Evolutionary conservation across 2,113 vertebrate genomes (phyloP).

Genomic region (Antechinus flavipes): DNA sequence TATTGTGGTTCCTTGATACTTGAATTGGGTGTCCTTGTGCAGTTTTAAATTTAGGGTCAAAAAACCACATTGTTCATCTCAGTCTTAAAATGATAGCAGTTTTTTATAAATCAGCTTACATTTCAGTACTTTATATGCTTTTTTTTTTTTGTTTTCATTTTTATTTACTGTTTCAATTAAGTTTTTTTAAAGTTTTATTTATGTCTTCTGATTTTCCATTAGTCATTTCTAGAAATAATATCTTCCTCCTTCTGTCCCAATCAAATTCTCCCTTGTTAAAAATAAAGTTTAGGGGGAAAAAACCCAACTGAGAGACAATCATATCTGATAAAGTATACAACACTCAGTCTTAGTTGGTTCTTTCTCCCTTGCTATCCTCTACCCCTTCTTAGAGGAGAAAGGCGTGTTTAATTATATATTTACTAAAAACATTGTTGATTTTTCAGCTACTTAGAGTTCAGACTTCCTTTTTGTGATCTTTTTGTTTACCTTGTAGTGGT

Average conservation of each 20-base stretch:
- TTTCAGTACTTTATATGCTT: background rate
- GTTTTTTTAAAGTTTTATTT: background rate
- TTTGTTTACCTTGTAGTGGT: background rate
- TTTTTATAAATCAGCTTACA: background rate
- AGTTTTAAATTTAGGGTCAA: background rate
- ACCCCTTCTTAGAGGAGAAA: background rate
- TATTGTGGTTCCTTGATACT: too few species aligned
- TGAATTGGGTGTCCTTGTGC: too few species aligned
- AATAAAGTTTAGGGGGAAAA: background rate
- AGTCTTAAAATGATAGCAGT: background rate
- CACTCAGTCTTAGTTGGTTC: background rate
- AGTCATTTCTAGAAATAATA: background rate
- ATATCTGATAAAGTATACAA: background rate
- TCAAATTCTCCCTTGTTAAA: background rate
- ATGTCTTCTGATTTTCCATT: background rate
- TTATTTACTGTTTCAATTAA: background rate
- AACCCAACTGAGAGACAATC: background rate
- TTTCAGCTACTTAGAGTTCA: background rate
- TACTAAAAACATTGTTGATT: background rate
- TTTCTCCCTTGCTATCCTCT: background rate
- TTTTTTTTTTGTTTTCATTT: background rate
- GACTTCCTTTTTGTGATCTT: background rate
- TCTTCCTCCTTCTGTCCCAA: background rate
- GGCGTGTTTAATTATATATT: background rate
- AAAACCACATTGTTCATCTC: background rate